Base-by-base conservation (phyloP, 2,113 vertebrate genomes). In the Oreochromis aureus region DNA sequence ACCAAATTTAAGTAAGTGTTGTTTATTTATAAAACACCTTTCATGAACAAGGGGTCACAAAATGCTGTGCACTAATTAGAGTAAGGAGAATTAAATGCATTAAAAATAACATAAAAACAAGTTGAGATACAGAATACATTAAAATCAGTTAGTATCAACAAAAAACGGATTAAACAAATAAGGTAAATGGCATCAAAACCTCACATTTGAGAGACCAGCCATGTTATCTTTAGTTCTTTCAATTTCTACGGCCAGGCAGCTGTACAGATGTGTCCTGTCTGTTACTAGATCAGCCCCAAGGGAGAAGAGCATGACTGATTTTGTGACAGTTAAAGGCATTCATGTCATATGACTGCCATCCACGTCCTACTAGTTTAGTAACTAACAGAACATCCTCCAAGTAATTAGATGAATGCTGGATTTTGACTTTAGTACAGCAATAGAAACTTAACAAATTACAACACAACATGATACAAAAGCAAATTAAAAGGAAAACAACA, bases 341-440 rank as follows among this genome's bases (percentile, higher is more conserved):
- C 41, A 2, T 56, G 24, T 89, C 92, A 84, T 59, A 66, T 87
- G 83, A 91, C 83, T 78, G 12, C 79, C 84, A 87, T 84, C 82
- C 11, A 46, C 7, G 13, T 86, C 34, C 78, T 55, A 12, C 36
- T 63, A 16, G 36, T 53, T 91, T 4, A 61, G 73, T 19, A 54
- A 80, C 24, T 73, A 80, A 84, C 16, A 1, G 6, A 81, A 78
- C 71, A 66, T 88, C 81, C 81, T 63, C 53, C 2, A 27, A 56
- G 59, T 58, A 88, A 86, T 76, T 8, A 85, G 69, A 84, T 80
- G n/a, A 87, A 51, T 69, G 76, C 10, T 22, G 19, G 27, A 22
- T 54, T 58, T 53, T 59, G 27, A 48, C 46, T 73, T 80, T 10
- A 32, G 32, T 34, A 5, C 5, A 32, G 24, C 4, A 61, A 36